Evolutionary conservation across 1,140 invertebrate species (phyloP).

Genomic region (Triops cancriformis): DNA sequence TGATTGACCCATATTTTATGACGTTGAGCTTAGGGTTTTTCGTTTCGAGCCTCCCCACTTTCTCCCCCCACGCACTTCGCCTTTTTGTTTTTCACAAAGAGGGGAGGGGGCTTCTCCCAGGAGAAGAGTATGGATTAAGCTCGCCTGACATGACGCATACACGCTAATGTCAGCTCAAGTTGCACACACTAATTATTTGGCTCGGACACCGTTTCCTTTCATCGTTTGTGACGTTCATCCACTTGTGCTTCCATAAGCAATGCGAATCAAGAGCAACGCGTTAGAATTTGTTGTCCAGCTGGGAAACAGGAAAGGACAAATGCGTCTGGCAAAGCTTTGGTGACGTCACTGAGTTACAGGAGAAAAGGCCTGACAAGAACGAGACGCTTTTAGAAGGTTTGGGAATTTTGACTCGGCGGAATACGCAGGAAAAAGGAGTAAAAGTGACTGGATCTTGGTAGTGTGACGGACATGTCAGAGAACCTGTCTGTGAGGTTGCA

Average conservation of each 20-base stretch:
- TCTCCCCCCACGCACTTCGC: neutral
- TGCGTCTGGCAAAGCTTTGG: neutral
- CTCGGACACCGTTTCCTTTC: neutral
- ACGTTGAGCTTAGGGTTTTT: neutral
- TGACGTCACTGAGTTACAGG: neutral
- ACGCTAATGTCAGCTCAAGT: neutral
- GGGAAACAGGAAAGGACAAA: neutral
- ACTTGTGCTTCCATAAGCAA: neutral
- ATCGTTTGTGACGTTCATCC: neutral
- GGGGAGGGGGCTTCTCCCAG: neutral
- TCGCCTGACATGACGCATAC: neutral
- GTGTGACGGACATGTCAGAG: too few relatives aligned
- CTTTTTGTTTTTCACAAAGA: neutral
- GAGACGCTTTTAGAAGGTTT: neutral
- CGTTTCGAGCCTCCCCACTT: neutral
- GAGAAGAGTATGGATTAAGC: neutral
- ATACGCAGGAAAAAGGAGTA: too few relatives aligned
- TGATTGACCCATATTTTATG: neutral
- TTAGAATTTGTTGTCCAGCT: too few relatives aligned
- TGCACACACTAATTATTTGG: too few relatives aligned
- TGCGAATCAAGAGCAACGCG: too few relatives aligned
- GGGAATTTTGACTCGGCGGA: neutral
- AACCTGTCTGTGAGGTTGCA: neutral
- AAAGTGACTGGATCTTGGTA: too few relatives aligned
- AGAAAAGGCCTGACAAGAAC: neutral